Percentiles rank a stretch among this genome's conserved stretches.
Conservation (phyloP, 2,113 vertebrate species). For the Pitta sordida region DNA sequence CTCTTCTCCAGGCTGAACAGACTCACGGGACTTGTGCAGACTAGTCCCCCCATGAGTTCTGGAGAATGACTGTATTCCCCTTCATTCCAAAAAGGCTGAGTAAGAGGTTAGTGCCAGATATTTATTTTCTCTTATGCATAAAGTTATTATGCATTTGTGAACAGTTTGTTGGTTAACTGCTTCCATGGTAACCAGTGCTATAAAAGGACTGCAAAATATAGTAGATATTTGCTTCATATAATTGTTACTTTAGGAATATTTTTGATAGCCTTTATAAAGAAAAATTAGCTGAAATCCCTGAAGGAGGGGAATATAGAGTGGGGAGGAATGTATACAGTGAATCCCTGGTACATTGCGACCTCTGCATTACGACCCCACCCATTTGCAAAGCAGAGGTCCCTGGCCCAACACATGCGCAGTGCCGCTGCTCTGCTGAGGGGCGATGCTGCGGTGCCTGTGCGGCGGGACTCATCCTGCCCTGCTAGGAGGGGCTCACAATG, state of each 20-base stretch:
- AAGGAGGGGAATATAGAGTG: neutral
- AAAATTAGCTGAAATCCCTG: neutral
- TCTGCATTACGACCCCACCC: too few relatives aligned
- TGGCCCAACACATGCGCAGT: too few relatives aligned
- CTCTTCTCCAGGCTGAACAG: too few relatives aligned
- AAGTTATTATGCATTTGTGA: neutral
- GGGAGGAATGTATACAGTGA: neutral
- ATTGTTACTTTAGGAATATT: neutral
- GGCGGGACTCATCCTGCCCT: too few relatives aligned
- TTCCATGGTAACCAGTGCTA: neutral
- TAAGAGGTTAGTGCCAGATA: neutral
- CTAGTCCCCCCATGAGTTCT: too few relatives aligned
- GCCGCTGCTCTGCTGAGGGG: too few relatives aligned
- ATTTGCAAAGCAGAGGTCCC: too few relatives aligned
- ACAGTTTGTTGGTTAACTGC: neutral
- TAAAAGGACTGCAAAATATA: neutral
- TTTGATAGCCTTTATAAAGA: neutral
- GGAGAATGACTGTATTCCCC: too few relatives aligned
- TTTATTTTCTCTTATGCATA: conserved; percentile 2
- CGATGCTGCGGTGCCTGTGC: too few relatives aligned
- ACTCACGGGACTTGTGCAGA: too few relatives aligned
- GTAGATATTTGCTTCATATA: neutral
- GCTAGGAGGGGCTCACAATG: too few relatives aligned
- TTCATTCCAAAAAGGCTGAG: neutral
- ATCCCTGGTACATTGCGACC: too few relatives aligned